Evolutionary conservation across 2,888 invertebrate species (phyloP).

Genomic region (Anoncus sp.): DNA sequence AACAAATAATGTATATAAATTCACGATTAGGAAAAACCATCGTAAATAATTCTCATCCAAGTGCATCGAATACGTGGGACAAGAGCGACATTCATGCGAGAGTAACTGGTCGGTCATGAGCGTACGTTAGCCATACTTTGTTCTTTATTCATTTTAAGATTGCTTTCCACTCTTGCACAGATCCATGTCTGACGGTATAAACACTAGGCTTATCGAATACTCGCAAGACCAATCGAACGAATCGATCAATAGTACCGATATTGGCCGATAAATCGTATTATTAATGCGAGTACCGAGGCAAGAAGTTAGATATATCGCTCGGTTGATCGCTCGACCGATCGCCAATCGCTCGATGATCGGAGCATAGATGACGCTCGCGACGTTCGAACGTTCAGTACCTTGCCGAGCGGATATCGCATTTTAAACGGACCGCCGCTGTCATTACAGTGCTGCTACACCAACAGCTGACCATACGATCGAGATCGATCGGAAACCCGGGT

Average conservation of each 20-base stretch:
- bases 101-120: slow-evolving; percentile 32
- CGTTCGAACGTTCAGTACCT: slow-evolving; percentile 30
- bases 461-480: slow-evolving; percentile 41
- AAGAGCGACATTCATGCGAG: slow-evolving; percentile 25
- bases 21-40: slow-evolving; percentile 15
- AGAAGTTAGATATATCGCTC: slow-evolving; percentile 70
- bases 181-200: slow-evolving; percentile 54
- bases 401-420: slow-evolving; percentile 22
- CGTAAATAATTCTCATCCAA: slow-evolving; percentile 20
- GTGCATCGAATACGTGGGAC: slow-evolving; percentile 19
- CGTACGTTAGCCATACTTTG: slow-evolving; percentile 65
- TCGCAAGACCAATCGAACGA: slow-evolving; percentile 15
- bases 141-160: slow-evolving; percentile 46
- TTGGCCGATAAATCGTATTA: slow-evolving; percentile 72
- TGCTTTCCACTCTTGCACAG: slow-evolving; percentile 52
- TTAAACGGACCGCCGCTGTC: slow-evolving; percentile 39
- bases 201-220: slow-evolving; percentile 38
- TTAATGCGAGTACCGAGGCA: slow-evolving; percentile 65
- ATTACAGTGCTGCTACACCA: slow-evolving; percentile 18
- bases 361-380: slow-evolving; percentile 38
- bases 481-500: slow-evolving; percentile 36
- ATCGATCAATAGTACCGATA: slow-evolving; percentile 65
- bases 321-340: slow-evolving; percentile 21
- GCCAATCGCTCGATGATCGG: slow-evolving; percentile 15
- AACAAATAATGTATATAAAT: slow-evolving; percentile 23